Evolutionary conservation across 2,113 vertebrate genomes (phyloP), one percentile per base, ranked within the genome.

Genomic region (Ageneiosus marmoratus): DNA sequence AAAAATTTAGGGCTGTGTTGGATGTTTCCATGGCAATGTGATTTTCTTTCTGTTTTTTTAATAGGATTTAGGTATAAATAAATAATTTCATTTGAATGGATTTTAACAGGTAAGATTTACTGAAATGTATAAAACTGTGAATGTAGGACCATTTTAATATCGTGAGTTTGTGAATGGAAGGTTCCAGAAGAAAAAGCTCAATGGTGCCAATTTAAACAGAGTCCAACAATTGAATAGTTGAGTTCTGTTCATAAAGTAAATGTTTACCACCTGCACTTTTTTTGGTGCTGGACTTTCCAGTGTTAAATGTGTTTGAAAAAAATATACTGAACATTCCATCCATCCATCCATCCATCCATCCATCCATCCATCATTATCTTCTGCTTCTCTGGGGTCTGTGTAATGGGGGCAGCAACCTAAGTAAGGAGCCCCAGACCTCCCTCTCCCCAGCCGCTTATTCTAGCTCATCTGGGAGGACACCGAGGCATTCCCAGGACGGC

Each of bases 1-100:
- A 27, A 73, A 27, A 27, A 48, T 48, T 16, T 48, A 29, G 69
- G 69, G 69, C 24, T 29, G 69, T 50, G 69, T 46, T 44, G 24
- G 67, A 37, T 69, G 67, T 73, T 48, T 73, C 44, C 69, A 73
- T 73, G 69, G 44, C 44, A 73, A 50, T 72, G 69, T 69, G 37
- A 12, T 24, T 46, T 70, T 70, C 37, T n/a, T 70, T 70, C 37
- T 70, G 67, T 37, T 70, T 37, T 20, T 27, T 27, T 65, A 65
- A 34, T 16, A 34, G 62, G 4, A n/a, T 16, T 63, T 69, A 27
- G 37, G 37, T 46, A 46, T 72, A 48, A 48, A 72, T n/a, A n/a
- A 72, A 41, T 11, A 5, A 5, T 72, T 72, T 15, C 11, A 72
- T 46, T 72, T 3, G 12, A n/a, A 72, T n/a, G 5, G 1, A 0